Base-by-base conservation (phyloP, 2,888 invertebrate genomes). In the Drosophila antonietae region DNA sequence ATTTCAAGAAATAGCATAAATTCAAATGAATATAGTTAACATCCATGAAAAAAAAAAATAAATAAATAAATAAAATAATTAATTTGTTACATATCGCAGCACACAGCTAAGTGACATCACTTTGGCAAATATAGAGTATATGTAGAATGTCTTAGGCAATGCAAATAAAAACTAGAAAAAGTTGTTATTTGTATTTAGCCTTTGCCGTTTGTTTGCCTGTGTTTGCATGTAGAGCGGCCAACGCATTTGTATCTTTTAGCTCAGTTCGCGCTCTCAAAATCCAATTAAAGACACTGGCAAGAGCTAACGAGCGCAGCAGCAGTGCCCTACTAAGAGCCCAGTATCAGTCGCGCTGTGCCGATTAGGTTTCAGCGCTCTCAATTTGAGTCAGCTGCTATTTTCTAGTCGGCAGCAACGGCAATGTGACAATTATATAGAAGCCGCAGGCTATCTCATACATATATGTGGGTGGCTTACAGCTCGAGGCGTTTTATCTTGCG, bases 311-410 rank as follows among this genome's bases (percentile, higher is more conserved):
- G 28, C 53, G 47, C 23, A 53, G 39, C 61, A 58, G 39, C 43
- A 53, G 52, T 76, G 84, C 65, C 84, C 82, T 68, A 86, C 58
- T 57, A 78, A 78, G 4, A 58, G 64, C 49, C 56, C 67, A 49
- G 57, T 55, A 60, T 46, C 64, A 46, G 31, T 55, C 43, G 53
- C 43, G 53, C 37, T 60, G 65, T 43, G 51, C 31, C 43, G 61
- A 69, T 64, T 69, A 62, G 55, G 63, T 51, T 63, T 35, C 53
- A 41, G 20, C 82, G 88, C 52, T 72, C 86, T 55, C 70, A 65
- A 80, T 83, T 85, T 66, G 71, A 66, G 41, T 67, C 80, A 72
- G 68, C 57, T 71, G 82, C 73, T 83, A 87, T 84, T 87, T 81
- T 68, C 41, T 67, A 67, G 20, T 35, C 52, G 44, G 43, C 49